These are phyloP conservation scores for Pachycephala philippinensis DNA, from an alignment of 2,113 vertebrate genomes.

Conservation along the genomic window DNA sequence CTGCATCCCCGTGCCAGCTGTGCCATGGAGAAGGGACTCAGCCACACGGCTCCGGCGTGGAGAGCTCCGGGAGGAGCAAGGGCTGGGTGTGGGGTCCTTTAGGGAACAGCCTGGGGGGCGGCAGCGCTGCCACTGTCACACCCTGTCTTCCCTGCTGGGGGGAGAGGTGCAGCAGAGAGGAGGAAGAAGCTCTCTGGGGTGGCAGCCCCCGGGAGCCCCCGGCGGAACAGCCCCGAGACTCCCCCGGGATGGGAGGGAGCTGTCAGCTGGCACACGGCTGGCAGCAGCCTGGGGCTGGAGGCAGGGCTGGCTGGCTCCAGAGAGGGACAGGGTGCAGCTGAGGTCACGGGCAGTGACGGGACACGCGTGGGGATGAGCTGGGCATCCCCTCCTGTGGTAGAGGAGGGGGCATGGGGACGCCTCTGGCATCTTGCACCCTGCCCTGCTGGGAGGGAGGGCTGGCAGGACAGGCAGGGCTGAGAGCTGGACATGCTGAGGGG, in stretches of 20 bases:
- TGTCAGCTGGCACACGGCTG: neutral
- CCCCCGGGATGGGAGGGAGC: neutral
- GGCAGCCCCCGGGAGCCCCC: neutral
- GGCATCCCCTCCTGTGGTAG: neutral
- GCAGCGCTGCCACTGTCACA: neutral
- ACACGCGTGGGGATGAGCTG: rapidly evolving
- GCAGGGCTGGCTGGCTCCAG: neutral
- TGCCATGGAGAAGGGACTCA: rapidly evolving
- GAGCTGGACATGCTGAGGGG: neutral
- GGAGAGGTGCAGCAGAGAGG: neutral
- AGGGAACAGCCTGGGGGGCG: neutral
- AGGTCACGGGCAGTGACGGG: neutral
- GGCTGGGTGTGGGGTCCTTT: neutral
- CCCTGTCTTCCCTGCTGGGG: rapidly evolving
- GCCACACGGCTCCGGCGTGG: neutral
- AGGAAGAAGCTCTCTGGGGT: neutral
- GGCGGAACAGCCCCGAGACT: neutral
- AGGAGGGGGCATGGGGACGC: rapidly evolving
- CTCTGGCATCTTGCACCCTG: neutral
- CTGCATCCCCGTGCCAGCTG: rapidly evolving
- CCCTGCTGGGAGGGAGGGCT: neutral
- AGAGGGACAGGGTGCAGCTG: neutral
- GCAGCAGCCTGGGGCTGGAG: neutral
- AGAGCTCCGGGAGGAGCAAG: neutral
- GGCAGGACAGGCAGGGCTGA: neutral